Base-by-base conservation (phyloP, 2,797 vertebrate species). In the Leptatherina wallacei region DNA sequence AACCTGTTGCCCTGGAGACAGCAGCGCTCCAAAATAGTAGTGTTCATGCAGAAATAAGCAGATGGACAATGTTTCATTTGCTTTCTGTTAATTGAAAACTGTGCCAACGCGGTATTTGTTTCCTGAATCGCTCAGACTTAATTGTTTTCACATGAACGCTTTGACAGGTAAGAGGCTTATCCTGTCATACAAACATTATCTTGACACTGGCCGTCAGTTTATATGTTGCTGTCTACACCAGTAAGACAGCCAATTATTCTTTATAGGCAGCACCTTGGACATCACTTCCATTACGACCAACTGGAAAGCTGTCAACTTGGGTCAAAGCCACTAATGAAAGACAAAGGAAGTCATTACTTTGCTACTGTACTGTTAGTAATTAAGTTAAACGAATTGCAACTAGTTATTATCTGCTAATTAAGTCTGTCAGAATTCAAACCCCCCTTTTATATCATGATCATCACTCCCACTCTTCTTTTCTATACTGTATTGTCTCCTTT, bases 1-100 rank as follows among this genome's bases (percentile, higher is more conserved):
- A 84, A 90, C 88, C 77, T 91, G 92, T 92, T 90, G 90, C 91
- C 88, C 83, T 91, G 91, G 91, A 86, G 86, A 93, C 91, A n/a
- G 81, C 20, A 5, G 63, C 52, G 32, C 73, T 75, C 47, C 59
- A 69, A 82, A 85, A 81, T 54, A 80, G 71, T 69, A 29, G 61
- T 4, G 49, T 68, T 67, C 57, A 75, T 62, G 65, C 60, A 24
- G 59, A 56, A 66, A 65, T 47, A 71, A 71, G 61, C 47, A 70
- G 75, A 71, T 9, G 30, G 80, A 77, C 52, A 51, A 47, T 3
- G 70, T 77, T 79, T 79, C 71, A 76, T 86, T 77, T 78, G 62
- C 60, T 76, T 57, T 30, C 49, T 30, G 73, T 77, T 91, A 88
- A 90, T 89, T 87, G 82, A 85, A 88, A 81, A 65, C 38, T 29